Evolutionary conservation across 2,113 vertebrate species (phyloP).

Genomic region (Rhabdornis inornatus): DNA sequence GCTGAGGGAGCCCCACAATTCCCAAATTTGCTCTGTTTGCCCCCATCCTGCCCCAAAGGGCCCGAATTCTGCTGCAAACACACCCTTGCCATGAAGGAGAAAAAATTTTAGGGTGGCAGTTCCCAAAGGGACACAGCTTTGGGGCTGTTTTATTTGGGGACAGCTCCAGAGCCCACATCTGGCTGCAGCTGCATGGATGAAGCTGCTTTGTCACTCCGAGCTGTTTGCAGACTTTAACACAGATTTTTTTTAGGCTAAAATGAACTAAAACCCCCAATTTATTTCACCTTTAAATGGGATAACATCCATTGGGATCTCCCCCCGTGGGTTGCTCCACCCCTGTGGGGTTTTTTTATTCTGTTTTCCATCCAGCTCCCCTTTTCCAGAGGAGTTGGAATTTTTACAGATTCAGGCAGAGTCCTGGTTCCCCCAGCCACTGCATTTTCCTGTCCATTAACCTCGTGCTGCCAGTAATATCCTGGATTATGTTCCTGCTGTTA

Average conservation of each 20-base stretch:
- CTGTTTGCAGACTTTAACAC: background rate
- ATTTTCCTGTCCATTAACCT: slow-evolving; percentile 19
- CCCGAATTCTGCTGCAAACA: background rate
- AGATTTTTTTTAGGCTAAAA: background rate
- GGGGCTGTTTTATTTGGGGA: background rate
- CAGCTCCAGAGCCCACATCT: background rate
- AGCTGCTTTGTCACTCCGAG: background rate
- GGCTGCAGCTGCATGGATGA: background rate
- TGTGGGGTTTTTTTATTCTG: background rate
- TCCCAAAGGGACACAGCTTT: fast-evolving
- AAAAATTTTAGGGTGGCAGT: fast-evolving
- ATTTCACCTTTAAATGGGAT: background rate
- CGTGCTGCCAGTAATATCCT: background rate
- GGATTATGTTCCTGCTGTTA: background rate
- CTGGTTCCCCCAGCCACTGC: background rate
- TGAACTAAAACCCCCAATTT: background rate
- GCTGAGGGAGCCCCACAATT: background rate
- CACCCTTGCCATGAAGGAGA: background rate
- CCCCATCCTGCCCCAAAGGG: background rate
- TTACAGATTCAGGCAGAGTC: background rate
- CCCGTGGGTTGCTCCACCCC: too few species aligned
- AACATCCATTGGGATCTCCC: background rate
- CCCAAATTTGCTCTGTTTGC: background rate
- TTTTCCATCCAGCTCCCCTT: background rate
- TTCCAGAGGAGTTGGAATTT: background rate